These are phyloP conservation scores for Armadillidium nasatum DNA, from an alignment of 1,140 invertebrate species.

Conservation along the genomic window DNA sequence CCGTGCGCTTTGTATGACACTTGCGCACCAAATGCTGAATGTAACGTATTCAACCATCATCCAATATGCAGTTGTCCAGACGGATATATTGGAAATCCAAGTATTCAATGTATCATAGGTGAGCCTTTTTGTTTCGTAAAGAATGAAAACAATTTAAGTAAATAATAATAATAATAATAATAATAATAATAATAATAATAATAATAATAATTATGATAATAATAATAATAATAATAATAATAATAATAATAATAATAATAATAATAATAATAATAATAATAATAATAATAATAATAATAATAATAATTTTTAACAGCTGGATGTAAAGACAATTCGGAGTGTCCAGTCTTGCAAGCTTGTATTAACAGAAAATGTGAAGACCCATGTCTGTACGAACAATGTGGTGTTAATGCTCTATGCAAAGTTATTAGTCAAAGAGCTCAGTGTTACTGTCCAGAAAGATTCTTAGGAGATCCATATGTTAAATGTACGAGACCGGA, in stretches of 20 bases:
- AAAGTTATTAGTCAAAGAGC: slow-evolving; percentile 51
- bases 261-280: background rate
- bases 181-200: no score
- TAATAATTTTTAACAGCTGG: slow-evolving; percentile 59
- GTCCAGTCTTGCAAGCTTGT: slow-evolving; percentile 73
- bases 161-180: no score
- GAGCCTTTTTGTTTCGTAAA: slow-evolving; percentile 52
- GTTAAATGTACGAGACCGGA: slow-evolving; percentile 70
- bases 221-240: no score
- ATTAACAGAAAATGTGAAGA: slow-evolving; percentile 76
- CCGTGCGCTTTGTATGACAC: slow-evolving; percentile 62
- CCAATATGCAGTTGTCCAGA: slow-evolving; percentile 77
- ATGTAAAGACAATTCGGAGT: slow-evolving; percentile 78
- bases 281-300: no score
- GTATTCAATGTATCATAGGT: slow-evolving; percentile 65
- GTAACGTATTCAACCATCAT: slow-evolving; percentile 71
- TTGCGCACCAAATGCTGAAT: slow-evolving; percentile 76
- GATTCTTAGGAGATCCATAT: slow-evolving; percentile 64
- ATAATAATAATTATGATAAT: no score
- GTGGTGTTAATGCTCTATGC: slow-evolving; percentile 75
- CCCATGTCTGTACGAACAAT: slow-evolving; percentile 71
- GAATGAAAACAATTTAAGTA: no score
- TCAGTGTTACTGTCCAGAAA: slow-evolving; percentile 43
- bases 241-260: background rate
- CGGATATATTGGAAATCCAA: slow-evolving; percentile 77